phyloP scores from a whole-genome alignment of 1,140 invertebrate genomes.

The Drosophila hydei region DNA sequence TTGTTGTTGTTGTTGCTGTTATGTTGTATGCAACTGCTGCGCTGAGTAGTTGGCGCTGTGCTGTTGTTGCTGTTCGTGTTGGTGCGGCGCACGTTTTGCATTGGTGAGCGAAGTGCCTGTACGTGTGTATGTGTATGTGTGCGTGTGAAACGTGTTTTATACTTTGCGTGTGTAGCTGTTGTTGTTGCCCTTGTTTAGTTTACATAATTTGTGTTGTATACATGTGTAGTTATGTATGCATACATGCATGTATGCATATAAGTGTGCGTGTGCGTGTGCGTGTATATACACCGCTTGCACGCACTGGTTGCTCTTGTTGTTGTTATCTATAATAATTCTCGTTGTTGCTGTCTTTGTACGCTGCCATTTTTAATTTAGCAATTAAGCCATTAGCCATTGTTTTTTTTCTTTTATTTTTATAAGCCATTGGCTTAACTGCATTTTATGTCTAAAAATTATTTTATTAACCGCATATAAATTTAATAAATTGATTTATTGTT shows the following conservation, averaged over 20 bases:
- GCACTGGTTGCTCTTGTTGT: constrained; percentile 13
- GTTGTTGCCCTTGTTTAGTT: constrained; percentile 36
- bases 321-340: constrained; percentile 31
- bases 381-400: constrained; percentile 68
- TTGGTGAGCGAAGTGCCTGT: constrained; percentile 50
- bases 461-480: constrained; percentile 76
- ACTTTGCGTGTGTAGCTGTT: constrained; percentile 53
- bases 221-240: constrained; percentile 2
- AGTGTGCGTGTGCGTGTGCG: constrained; percentile 1
- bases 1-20: constrained; percentile 33
- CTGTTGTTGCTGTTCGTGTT: constrained; percentile 14
- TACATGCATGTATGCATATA: not conserved
- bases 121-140: constrained; percentile 39
- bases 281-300: constrained; percentile 28
- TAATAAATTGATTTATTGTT: constrained; percentile 79
- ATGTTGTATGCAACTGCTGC: constrained; percentile 60
- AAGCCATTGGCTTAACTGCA: constrained; percentile 25
- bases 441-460: constrained; percentile 77
- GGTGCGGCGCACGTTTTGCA: constrained; percentile 65
- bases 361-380: constrained; percentile 69
- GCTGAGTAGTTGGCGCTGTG: constrained; percentile 48
- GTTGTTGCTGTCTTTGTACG: constrained; percentile 14
- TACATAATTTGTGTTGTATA: constrained; percentile 44
- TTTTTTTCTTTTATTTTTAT: constrained; percentile 36
- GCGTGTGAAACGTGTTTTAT: constrained; percentile 63